Conservation (phyloP, 1,140 invertebrate genomes). For the Micrasema minimum region DNA sequence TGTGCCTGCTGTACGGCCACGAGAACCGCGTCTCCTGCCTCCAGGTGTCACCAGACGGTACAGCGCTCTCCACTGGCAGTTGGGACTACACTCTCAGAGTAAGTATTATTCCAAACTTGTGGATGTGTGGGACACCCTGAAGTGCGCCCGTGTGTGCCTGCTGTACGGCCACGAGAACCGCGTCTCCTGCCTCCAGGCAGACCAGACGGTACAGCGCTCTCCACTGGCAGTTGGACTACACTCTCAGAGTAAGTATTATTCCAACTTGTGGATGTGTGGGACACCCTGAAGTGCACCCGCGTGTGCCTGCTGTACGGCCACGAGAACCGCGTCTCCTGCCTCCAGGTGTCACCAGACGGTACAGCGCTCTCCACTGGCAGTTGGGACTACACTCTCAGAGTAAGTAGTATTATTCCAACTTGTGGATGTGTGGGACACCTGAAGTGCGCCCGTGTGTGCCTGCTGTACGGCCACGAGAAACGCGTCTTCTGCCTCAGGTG, state of each 20-base stretch:
- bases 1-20: conserved; percentile 95
- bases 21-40: conserved; percentile 97
- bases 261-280: conserved; percentile 95
- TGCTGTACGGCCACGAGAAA: conserved; percentile 98
- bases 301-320: conserved; percentile 95
- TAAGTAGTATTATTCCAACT: conserved; percentile 63
- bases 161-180: conserved; percentile 98
- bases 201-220: conserved; percentile 97
- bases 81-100: conserved; percentile 98
- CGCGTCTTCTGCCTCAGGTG: conserved; percentile 93
- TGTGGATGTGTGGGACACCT: conserved; percentile 92
- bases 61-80: conserved; percentile 95
- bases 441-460: conserved; percentile 89
- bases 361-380: conserved; percentile 97
- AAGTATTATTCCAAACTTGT: conserved; percentile 50
- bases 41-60: conserved; percentile 96
- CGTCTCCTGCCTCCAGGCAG: conserved; percentile 94
- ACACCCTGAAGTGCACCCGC: conserved; percentile 92
- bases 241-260: conserved; percentile 78
- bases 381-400: conserved; percentile 96
- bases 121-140: conserved; percentile 94
- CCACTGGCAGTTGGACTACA: conserved; percentile 98
- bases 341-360: conserved; percentile 96
- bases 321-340: conserved; percentile 96
- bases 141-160: conserved; percentile 89